Evolutionary conservation across 1,140 invertebrate genomes (phyloP), one percentile per base, ranked within the genome.

Genomic region (Procambarus virginalis): DNA sequence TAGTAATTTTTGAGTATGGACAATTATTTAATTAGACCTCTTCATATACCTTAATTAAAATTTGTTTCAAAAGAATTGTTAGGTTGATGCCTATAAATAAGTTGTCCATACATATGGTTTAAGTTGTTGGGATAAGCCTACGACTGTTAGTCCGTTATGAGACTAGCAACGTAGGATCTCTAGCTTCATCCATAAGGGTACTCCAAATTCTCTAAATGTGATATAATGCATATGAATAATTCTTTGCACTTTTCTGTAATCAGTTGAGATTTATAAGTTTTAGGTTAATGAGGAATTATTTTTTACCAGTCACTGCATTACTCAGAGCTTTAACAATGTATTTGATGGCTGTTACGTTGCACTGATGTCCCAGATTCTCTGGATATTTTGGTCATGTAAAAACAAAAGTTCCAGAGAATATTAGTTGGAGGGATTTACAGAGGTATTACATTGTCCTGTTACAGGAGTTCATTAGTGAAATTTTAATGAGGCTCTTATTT

Each of bases 271-370:
- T 70, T 58, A 34, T 68, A 58, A 48, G 45, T 46, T 70, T 70
- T 48, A 48, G 84, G n/a, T 85, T 22, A 34, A 76, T 75, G n/a
- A 77, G 64, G 64, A 20, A 22, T 75, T 77, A 34, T 85, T 85
- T 85, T 85, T 14, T 58, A 77, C 49, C 73, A 60, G 84, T 77
- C 73, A 85, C 75, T 85, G 84, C 73, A 85, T 85, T 85, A 85
- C 45, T 76, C 84, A 55, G 75, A 85, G 84, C 84, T 85, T 85
- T 68, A 68, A 83, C 46, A 68, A 49, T 68, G 68, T 34, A 73
- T 73, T 73, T 34, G 68, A 73, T 73, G 68, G 68, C 68, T 73
- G 22, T 73, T 73, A 20, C 34, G 68, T 73, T 73, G 68, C 68
- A 73, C 68, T 9, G n/a, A 73, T 17, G 68, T 73, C 68, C 68